Base-by-base conservation (phyloP, 2,113 vertebrate genomes). In the Myotis yumanensis region DNA sequence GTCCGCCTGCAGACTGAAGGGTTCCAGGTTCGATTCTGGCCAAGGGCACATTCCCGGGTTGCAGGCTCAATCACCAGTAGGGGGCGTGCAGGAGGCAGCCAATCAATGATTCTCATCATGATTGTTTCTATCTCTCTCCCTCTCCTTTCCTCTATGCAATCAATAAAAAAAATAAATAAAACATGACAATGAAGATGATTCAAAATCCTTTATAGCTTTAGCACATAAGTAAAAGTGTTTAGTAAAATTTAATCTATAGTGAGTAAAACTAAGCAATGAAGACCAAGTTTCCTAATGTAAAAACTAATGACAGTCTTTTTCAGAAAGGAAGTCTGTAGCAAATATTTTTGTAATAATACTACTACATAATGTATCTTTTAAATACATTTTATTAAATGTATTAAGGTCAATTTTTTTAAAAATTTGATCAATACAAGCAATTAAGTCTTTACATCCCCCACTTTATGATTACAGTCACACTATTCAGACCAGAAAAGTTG, bases 381-480 rank as follows among this genome's bases (percentile, higher is more conserved):
- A 93, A 94, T 76, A 46, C 35, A 37, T 18, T 96, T 96, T 97
- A 94, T 95, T 95, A 85, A 85, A 37, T 37, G 37, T 37, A 37
- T 37, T 37, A 37, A 82, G 59, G 68, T 84, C 37, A 43, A 28
- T 72, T 89, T 73, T 8, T 9, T 52, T 79, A 88, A 95, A 85
- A 37, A 69, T 6, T 25, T 92, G 62, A 85, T 40, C 22, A 46
- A 68, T 93, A 80, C 37, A 91, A 96, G 40, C 48, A 94, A 84
- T 81, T 57, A 77, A 80, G 40, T n/a, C 79, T 92, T 83, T 72
- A 76, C 59, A 12, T 59, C 23, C 14, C 46, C 71, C 30, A 35
- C 23, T 28, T 71, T 69, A 40, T 35, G 32, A 69, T 43, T 66
- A 89, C 28, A 89, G 25, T 11, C 37, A 46, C 75, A 72, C 46